Evolutionary conservation across 2,113 vertebrate species (phyloP).

Genomic region (Bufo gargarizans): DNA sequence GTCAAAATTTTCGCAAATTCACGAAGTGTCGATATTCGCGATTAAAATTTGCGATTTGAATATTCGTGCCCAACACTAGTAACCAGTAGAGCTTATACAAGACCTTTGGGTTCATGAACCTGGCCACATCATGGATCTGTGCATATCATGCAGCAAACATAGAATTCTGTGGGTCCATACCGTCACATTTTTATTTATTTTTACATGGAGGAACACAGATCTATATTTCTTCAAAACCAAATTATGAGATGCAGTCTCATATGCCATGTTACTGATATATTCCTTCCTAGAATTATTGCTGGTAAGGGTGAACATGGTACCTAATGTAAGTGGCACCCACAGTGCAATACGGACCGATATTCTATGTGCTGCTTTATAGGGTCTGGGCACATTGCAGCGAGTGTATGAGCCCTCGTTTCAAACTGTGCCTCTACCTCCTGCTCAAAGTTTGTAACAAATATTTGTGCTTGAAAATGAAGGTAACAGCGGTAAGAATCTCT

Average conservation of each 20-base stretch:
- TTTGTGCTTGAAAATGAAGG: not conserved
- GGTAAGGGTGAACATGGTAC: not conserved
- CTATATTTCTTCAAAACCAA: too few relatives aligned
- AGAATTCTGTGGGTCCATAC: too few relatives aligned
- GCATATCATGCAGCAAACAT: not conserved
- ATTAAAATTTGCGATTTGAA: too few relatives aligned
- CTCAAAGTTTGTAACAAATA: not conserved
- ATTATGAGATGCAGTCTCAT: not conserved
- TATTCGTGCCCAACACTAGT: too few relatives aligned
- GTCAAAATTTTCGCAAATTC: too few relatives aligned
- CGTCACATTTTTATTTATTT: too few relatives aligned
- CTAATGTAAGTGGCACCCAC: not conserved
- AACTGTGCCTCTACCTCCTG: not conserved
- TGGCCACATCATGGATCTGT: too few relatives aligned
- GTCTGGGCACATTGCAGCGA: not conserved
- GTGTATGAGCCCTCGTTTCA: not conserved
- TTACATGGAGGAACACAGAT: too few relatives aligned
- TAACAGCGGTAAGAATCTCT: not conserved
- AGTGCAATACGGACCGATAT: not conserved
- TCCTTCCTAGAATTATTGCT: not conserved
- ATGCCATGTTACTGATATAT: not conserved
- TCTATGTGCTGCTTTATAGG: not conserved
- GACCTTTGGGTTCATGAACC: too few relatives aligned
- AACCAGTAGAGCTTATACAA: too few relatives aligned
- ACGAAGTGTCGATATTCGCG: too few relatives aligned